These are phyloP conservation scores for Microcebus lehilahytsara DNA, from an alignment of 2,113 vertebrate genomes.

Conservation along the genomic window DNA sequence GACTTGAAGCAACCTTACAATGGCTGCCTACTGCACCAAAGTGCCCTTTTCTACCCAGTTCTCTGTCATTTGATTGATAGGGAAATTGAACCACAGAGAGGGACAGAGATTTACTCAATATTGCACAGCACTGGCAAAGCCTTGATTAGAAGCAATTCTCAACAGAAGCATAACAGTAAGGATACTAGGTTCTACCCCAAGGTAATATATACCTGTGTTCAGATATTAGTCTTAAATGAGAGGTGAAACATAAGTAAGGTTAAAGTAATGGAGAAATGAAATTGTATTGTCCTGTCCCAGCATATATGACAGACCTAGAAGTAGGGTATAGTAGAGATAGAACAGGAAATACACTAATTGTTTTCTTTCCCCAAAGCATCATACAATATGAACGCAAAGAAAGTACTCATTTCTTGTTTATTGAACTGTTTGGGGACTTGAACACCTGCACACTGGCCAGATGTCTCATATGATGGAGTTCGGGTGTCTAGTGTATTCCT, in stretches of 20 bases:
- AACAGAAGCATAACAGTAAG: background rate
- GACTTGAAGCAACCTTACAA: background rate
- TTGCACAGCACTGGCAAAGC: background rate
- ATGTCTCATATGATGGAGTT: background rate
- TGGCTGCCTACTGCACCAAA: background rate
- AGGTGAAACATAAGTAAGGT: background rate
- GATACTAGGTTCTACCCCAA: background rate
- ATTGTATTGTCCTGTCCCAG: background rate
- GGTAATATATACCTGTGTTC: background rate
- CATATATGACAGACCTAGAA: background rate
- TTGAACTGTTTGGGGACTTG: background rate
- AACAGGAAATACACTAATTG: background rate
- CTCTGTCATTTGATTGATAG: background rate
- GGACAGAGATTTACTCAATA: background rate
- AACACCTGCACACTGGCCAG: background rate
- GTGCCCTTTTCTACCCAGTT: background rate
- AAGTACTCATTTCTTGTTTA: background rate
- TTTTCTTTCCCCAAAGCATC: background rate
- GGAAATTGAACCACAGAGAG: background rate
- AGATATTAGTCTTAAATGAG: background rate
- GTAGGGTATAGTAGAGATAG: background rate
- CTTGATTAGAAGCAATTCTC: background rate
- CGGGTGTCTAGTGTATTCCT: background rate
- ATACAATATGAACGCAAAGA: background rate
- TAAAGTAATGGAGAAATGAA: background rate